Percentiles rank a stretch among this genome's conserved stretches.
These are phyloP conservation scores for Drosophila parvula DNA, from an alignment of 1,140 invertebrate species.

Conservation along the genomic window DNA sequence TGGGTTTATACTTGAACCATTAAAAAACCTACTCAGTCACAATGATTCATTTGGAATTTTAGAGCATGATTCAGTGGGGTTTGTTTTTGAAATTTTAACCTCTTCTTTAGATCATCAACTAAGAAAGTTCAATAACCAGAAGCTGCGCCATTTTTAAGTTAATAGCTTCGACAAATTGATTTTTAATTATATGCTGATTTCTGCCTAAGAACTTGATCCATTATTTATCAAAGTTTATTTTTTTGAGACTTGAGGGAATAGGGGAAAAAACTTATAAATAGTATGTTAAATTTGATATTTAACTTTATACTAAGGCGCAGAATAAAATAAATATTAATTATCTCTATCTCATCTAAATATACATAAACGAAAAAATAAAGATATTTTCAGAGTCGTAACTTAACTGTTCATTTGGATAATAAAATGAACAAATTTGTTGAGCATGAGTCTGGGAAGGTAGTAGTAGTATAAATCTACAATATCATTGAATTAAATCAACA, in stretches of 20 bases:
- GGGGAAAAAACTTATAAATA: no score
- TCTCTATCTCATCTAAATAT: no score
- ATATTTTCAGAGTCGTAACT: no score
- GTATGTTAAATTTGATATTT: no score
- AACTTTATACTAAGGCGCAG: no score
- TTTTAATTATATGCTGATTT: slow-evolving; percentile 7
- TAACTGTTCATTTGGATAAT: no score
- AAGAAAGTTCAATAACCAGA: slow-evolving; percentile 22
- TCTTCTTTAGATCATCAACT: neutral
- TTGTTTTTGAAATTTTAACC: neutral
- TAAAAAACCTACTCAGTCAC: slow-evolving; percentile 10
- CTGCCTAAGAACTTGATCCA: slow-evolving; percentile 7
- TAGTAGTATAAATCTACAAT: no score
- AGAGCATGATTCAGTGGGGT: neutral
- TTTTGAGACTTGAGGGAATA: neutral
- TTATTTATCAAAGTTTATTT: slow-evolving; percentile 17
- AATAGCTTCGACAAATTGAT: slow-evolving; percentile 10
- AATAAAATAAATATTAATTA: no score
- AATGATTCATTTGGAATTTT: slow-evolving; percentile 19
- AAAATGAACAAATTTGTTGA: no score
- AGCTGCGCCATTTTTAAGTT: slow-evolving; percentile 13
- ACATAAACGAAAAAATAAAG: no score
- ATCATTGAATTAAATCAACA: no score
- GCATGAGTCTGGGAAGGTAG: no score
- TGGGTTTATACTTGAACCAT: slow-evolving; percentile 8